These are phyloP conservation scores for Collichthys lucidus DNA, from an alignment of 2,113 vertebrate genomes.

Conservation along the genomic window DNA sequence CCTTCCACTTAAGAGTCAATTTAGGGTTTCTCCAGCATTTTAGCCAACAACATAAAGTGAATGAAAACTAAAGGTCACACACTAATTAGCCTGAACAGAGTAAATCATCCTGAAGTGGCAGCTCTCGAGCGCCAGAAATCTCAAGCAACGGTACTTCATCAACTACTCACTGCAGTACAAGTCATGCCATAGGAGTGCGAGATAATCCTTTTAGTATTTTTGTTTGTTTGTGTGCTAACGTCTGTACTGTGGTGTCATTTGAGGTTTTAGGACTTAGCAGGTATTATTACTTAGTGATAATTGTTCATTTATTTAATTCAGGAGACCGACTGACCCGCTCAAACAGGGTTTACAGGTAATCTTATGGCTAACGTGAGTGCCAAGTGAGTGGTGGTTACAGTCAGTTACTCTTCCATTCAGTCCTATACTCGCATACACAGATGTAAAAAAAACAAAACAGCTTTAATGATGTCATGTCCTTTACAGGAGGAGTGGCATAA, in stretches of 20 bases:
- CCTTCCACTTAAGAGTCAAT: not conserved
- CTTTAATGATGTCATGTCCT: constrained; percentile 19
- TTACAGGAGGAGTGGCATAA: constrained; percentile 41
- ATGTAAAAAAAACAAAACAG: constrained; percentile 17
- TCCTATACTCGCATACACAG: constrained; percentile 14
- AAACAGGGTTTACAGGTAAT: constrained; percentile 43
- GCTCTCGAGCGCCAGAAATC: constrained; percentile 27
- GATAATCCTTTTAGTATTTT: not conserved
- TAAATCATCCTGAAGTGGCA: constrained; percentile 44
- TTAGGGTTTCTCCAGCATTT: not conserved
- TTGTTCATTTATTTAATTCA: not conserved
- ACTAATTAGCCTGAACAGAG: constrained; percentile 24
- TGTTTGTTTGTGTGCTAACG: not conserved
- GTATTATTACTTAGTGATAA: not conserved
- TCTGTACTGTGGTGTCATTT: not conserved
- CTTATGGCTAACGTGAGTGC: not conserved
- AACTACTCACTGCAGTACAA: not conserved
- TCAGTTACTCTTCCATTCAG: not conserved
- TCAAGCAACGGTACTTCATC: constrained; percentile 27
- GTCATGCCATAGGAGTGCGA: not conserved
- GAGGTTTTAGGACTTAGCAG: not conserved
- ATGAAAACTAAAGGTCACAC: constrained; percentile 36
- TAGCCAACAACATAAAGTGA: not conserved
- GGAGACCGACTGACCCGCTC: not conserved
- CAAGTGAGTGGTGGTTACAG: not conserved